These are phyloP conservation scores for Ceriagrion tenellum DNA, from an alignment of 2,888 invertebrate genomes.

Conservation along the genomic window DNA sequence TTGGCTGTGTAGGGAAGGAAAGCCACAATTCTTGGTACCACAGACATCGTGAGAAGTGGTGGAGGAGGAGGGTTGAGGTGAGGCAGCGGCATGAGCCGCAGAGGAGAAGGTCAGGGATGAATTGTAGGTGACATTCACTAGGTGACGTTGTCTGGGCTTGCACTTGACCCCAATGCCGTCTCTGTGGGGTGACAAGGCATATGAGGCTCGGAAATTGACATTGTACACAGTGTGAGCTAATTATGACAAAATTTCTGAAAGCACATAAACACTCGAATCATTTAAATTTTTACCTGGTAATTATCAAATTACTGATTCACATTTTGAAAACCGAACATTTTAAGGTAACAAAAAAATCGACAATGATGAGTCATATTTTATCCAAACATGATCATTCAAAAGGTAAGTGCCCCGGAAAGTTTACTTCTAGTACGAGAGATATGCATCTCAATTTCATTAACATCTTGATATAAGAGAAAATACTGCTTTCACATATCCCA, in stretches of 20 bases:
- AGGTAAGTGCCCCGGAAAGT: background rate
- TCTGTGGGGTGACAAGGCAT: constrained; percentile 61
- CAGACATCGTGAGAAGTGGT: constrained; percentile 45
- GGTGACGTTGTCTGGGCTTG: constrained; percentile 64
- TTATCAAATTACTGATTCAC: background rate
- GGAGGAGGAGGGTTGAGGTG: constrained; percentile 53
- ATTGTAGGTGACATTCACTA: constrained; percentile 60
- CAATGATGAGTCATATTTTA: background rate
- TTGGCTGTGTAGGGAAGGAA: constrained; percentile 54
- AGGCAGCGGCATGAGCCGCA: constrained; percentile 52
- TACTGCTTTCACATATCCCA: background rate
- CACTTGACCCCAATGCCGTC: constrained; percentile 55
- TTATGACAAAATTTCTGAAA: background rate
- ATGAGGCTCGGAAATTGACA: constrained; percentile 38
- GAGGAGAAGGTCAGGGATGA: constrained; percentile 59
- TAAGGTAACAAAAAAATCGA: background rate
- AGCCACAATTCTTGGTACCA: constrained; percentile 50
- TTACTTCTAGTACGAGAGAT: background rate
- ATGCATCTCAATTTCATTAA: background rate
- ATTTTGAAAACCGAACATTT: background rate
- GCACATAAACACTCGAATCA: background rate
- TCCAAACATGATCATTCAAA: background rate
- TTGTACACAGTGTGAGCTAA: background rate
- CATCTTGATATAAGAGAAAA: background rate
- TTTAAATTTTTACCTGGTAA: background rate